Base-by-base conservation (phyloP, 2,888 invertebrate genomes). In the Drosophila colorata region DNA sequence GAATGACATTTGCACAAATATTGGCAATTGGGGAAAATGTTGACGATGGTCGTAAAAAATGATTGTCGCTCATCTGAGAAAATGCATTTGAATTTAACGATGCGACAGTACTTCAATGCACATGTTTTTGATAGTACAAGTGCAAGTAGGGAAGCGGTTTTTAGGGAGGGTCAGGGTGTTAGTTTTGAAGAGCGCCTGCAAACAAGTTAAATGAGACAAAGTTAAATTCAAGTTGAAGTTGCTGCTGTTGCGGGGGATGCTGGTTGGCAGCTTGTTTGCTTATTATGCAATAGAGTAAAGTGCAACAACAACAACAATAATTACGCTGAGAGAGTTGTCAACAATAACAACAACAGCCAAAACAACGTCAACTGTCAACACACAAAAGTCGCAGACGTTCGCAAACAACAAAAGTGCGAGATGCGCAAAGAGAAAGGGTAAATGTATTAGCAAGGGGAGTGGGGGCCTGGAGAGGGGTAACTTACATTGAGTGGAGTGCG, bases 221-320 rank as follows among this genome's bases (percentile, higher is more conserved):
- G 76, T 81, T 85, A 69, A 65, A 74, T 86, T 78, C 47, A 55
- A 59, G 64, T 55, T 48, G 43, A 51, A 74, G 71, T 68, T 61
- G 56, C 13, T 61, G 64, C 18, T 47, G 53, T 53, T 49, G 44
- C 16, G 7, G 35, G 33, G 16, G 6, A 31, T 31, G 40, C 8
- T 20, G 20, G 8, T 23, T 56, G 44, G 49, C 8, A 57, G 61
- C 53, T 66, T 64, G 60, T 64, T 66, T 67, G 55, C 56, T 59
- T 68, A 70, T 81, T 87, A 83, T 84, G 80, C 87, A 81, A 81
- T 67, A 64, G 80, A 86, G 84, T 65, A 70, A 63, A 87, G 80
- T 82, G 82, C 88, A 82, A 51, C 56, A 74, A 41, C 58, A 56
- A n/a, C 53, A 38, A 38, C 61, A 58, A 55, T 49, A 69, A 57